Percentiles rank a stretch among this genome's conserved stretches.
These are phyloP conservation scores for Ariolimax columbianus DNA, from an alignment of 2,888 invertebrate genomes.

Conservation along the genomic window DNA sequence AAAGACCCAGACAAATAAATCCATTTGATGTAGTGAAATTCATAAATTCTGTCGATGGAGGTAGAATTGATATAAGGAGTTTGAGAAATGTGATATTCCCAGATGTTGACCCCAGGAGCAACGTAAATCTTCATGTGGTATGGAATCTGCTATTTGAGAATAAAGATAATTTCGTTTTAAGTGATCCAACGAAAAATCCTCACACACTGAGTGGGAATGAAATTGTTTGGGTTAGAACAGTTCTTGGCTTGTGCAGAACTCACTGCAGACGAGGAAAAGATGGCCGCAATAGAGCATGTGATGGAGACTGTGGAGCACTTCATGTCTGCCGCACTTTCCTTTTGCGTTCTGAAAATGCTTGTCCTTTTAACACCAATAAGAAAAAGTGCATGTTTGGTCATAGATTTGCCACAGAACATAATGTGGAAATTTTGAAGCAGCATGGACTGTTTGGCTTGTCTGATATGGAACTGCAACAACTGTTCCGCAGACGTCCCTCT, in stretches of 20 bases:
- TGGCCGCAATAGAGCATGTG: constrained; percentile 21
- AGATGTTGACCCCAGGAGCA: not conserved
- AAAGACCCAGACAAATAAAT: not conserved
- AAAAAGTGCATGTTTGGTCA: constrained; percentile 62
- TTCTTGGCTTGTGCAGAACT: constrained; percentile 26
- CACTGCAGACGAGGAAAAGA: constrained; percentile 31
- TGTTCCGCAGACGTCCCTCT: constrained; percentile 45
- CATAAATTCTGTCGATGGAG: not conserved
- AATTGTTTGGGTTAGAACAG: constrained; percentile 34
- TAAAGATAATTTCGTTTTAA: constrained; percentile 16
- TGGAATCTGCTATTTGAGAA: not conserved
- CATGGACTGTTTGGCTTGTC: constrained; percentile 55
- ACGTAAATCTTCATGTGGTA: not conserved
- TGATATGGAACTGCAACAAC: constrained; percentile 53
- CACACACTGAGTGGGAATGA: constrained; percentile 8
- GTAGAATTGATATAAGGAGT: not conserved
- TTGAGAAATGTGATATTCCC: constrained; percentile 8
- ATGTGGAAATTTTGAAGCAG: constrained; percentile 54
- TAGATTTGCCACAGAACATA: constrained; percentile 61
- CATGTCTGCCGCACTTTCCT: constrained; percentile 43
- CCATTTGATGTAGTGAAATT: not conserved
- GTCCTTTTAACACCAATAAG: constrained; percentile 39
- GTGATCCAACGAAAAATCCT: not conserved
- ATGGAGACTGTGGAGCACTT: constrained; percentile 32
- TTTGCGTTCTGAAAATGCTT: not conserved